Base-by-base conservation (phyloP, 2,113 vertebrate genomes). In the Triplophysa tibetana region DNA sequence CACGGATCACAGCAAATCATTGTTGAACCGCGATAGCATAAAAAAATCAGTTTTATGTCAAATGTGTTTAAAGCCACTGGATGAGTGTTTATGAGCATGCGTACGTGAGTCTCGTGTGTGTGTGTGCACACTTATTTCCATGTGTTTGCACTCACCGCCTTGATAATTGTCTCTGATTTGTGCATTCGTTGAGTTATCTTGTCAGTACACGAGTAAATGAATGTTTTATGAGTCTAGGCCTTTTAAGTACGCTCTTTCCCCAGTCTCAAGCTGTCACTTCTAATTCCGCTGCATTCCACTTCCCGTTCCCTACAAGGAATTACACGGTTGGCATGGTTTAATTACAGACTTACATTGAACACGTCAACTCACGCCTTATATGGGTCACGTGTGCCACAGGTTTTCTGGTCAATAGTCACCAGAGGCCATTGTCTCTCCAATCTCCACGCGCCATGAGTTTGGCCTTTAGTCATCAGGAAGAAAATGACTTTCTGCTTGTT, bases 201-300 rank as follows among this genome's bases (percentile, higher is more conserved):
- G 62, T 82, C 78, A 65, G 56, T 79, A 72, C 85, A 85, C 73
- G 89, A 88, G 63, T 72, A 86, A 82, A 88, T 90, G 66, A 81
- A 91, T 88, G 87, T 91, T 90, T 89, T 88, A 90, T 80, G 65
- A 87, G 85, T 69, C 63, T 41, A 77, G 14, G 62, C 72, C 86
- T 86, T 88, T 79, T 81, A 75, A 87, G 86, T 81, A 79, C 68
- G 73, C 73, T 70, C 72, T 64, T 64, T 83, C 77, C 80, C 76
- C 73, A 85, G 87, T 86, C 86, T 86, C 88, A 84, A 82, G 26
- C 86, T 86, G 89, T 90, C 90, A 89, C 85, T 85, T 88, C 80
- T 82, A 81, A 82, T 90, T 60, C 80, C 33, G 26, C 83, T 68
- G 87, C 81, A 87, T 87, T 69, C 52, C 23, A 24, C 81, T 82